Evolutionary conservation across 2,113 vertebrate species (phyloP), one percentile per base, ranked within the genome.

Genomic region (Petaurus breviceps): DNA sequence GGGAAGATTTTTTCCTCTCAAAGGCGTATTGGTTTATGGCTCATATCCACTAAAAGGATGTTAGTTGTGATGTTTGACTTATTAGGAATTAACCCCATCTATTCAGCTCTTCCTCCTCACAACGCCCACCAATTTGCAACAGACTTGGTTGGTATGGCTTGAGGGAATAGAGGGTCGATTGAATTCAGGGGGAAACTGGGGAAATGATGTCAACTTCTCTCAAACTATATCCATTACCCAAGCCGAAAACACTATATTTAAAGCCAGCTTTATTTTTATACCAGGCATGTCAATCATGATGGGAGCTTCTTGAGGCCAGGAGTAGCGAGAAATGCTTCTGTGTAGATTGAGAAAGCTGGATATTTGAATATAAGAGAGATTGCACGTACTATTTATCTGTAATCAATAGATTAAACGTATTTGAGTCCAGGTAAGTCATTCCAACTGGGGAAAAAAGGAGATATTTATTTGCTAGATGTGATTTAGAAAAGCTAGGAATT

Each of bases 221-320:
- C 97, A 98, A 98, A 98, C 98, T 98, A 98, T 98, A 93, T 98
- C 98, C 97, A 97, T 98, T 98, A 95, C 94, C 98, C 98, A 97
- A 98, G 98, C 98, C 97, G 4, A 95, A 95, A 97, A 92, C 97
- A 97, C 98, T 99, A 98, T 98, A 98, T 98, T 98, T 98, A 98
- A 98, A 98, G 93, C 91, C 90, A 92, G 98, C 97, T 98, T 98
- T 98, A 98, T 99, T 99, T 98, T 98, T 98, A 94, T 98, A 98
- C 92, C 95, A 96, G 93, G 95, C 98, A 97, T 99, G 98, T 98
- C 98, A 99, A 97, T 99, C 99, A 98, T 89, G 91, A 97, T 98
- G 98, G 96, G 97, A 98, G 96, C 98, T 98, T 97, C 97, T 96
- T 97, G 97, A 97, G 97, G 97, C 96, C 26, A 90, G 96, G 95